Evolutionary conservation across 1,140 invertebrate species (phyloP).

Genomic region (Leptinotarsa texana): DNA sequence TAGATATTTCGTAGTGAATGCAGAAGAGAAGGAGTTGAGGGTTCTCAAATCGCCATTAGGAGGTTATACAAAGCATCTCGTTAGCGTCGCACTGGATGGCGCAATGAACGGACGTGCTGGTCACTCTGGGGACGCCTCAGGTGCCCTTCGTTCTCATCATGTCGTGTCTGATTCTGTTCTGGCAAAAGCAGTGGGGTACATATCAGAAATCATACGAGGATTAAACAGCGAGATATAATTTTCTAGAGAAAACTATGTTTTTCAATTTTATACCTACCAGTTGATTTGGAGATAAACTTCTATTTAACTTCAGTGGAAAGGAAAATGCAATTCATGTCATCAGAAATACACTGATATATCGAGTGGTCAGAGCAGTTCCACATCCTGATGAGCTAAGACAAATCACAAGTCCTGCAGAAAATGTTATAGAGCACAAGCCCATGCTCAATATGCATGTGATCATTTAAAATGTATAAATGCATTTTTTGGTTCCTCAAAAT

Average conservation of each 20-base stretch:
- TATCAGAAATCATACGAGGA: too few species aligned
- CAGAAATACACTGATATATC: too few species aligned
- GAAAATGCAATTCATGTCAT: neutral
- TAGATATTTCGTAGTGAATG: neutral
- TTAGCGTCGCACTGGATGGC: conserved; percentile 34
- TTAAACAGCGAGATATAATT: too few species aligned
- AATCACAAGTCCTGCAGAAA: too few species aligned
- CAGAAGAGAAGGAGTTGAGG: conserved; percentile 20
- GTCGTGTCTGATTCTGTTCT: conserved; percentile 31
- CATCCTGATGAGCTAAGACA: too few species aligned
- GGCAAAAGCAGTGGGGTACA: neutral
- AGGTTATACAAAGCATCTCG: conserved; percentile 36
- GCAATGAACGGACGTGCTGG: conserved; percentile 42
- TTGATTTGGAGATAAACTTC: neutral
- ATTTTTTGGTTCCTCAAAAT: too few species aligned
- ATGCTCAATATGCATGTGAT: too few species aligned
- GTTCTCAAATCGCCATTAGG: conserved; percentile 44
- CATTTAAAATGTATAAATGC: too few species aligned
- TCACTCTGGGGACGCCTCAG: conserved; percentile 55
- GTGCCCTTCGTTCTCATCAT: conserved; percentile 53
- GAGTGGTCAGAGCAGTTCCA: too few species aligned
- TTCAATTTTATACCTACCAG: too few species aligned
- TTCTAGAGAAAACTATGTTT: too few species aligned
- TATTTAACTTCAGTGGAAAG: neutral
- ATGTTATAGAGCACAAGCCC: too few species aligned